These are phyloP conservation scores for Ethmia dodecea DNA, from an alignment of 2,888 invertebrate species.

Conservation along the genomic window DNA sequence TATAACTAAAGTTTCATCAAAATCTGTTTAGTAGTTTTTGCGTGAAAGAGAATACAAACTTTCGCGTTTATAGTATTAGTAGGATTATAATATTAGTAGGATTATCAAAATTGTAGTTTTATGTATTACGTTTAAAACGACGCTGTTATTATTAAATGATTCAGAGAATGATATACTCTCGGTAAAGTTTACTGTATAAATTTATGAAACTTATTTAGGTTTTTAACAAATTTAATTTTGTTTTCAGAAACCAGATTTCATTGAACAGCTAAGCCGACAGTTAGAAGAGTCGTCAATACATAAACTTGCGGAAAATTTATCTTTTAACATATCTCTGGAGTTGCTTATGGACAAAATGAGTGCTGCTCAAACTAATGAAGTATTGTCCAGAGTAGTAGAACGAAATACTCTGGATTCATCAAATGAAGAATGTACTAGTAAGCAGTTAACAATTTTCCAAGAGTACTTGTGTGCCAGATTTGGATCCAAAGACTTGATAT, in stretches of 20 bases:
- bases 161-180: too few relatives aligned
- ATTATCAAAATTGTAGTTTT: too few relatives aligned
- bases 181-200: too few relatives aligned
- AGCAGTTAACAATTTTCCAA: constrained; percentile 34
- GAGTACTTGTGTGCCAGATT: constrained; percentile 42
- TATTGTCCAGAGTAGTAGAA: constrained; percentile 33
- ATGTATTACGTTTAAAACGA: too few relatives aligned
- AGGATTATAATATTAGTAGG: too few relatives aligned
- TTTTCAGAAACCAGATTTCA: constrained; percentile 54
- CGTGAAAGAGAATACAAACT: too few relatives aligned
- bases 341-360: constrained; percentile 34
- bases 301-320: constrained; percentile 35
- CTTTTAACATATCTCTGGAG: constrained; percentile 28
- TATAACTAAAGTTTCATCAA: too few relatives aligned
- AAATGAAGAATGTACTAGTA: constrained; percentile 19
- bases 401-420: constrained; percentile 18
- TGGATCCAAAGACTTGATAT: constrained; percentile 38
- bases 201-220: too few relatives aligned
- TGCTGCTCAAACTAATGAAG: constrained; percentile 20
- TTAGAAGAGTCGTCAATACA: constrained; percentile 34
- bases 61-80: too few relatives aligned
- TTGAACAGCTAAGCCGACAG: constrained; percentile 32
- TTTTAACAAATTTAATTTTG: too few relatives aligned
- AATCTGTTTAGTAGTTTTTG: too few relatives aligned
- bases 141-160: too few relatives aligned